Base-by-base conservation (phyloP, 2,113 vertebrate species). In the Micronycteris hirsuta region DNA sequence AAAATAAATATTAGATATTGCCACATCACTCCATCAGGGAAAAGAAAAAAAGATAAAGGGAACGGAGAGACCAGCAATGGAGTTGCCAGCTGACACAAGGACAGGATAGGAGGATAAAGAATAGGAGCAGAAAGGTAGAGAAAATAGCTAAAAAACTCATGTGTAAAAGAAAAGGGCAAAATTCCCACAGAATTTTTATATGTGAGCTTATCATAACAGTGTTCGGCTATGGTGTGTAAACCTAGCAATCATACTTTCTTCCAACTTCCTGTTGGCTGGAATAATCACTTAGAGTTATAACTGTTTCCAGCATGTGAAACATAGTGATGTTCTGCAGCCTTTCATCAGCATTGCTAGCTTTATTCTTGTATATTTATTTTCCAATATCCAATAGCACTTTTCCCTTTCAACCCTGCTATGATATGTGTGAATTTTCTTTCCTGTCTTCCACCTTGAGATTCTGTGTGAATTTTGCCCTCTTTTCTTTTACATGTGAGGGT, bases 311-410 rank as follows among this genome's bases (percentile, higher is more conserved):
- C 33, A 71, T 45, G 43, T 85, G 56, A 80, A 88, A 63, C 52
- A 38, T 52, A 43, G 56, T 31, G 28, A 70, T 88, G 33, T 54
- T 80, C 33, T 74, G 33, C 11, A 41, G 45, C 61, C n/a, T 94
- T 28, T 91, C 10, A 45, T 76, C 43, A 63, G 47, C 45, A n/a
- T 38, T 88, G 22, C 31, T 65, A 70, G 36, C n/a, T 81, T 65
- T 81, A 47, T 88, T 91, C 45, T 85, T 65, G 45, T 2, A 12
- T 87, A 14, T 73, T 93, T 91, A n/a, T 67, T 96, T 93, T 93
- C 47, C 47, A 26, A 1, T 92, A 68, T 70, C 52, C 28, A 5
- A 31, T 36, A 85, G 22, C 38, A 70, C 43, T 76, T 65, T 28
- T 56, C 68, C 31, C 65, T 88, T 91, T 88, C 65, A 76, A 5